phyloP scores from a whole-genome alignment of 2,797 vertebrate genomes.

The Enteromius paludinosus region DNA sequence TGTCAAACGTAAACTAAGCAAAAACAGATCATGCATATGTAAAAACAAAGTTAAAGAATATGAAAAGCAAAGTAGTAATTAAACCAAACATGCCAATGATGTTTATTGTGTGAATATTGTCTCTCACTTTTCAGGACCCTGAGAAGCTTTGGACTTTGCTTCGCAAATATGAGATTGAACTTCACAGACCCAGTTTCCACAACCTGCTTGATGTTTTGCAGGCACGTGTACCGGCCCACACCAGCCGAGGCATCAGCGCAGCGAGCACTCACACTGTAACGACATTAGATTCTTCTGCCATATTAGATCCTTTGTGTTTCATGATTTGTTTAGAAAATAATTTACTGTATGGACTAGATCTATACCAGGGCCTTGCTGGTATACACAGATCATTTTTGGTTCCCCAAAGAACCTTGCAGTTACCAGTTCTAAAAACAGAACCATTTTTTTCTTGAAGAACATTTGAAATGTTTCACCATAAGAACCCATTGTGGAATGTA shows the following conservation, averaged over 20 bases:
- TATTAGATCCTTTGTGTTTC: background rate
- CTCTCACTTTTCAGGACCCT: conserved; percentile 60
- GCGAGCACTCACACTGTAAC: background rate
- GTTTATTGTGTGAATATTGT: background rate
- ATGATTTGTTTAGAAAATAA: background rate
- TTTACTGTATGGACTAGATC: background rate
- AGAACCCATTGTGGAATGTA: too few relatives aligned
- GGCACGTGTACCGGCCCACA: conserved; percentile 41
- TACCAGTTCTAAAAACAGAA: too few relatives aligned
- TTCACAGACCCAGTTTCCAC: conserved; percentile 62
- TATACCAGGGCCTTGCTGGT: background rate
- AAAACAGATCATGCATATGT: background rate
- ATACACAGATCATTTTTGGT: too few relatives aligned
- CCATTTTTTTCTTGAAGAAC: too few relatives aligned
- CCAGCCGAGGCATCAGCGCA: conserved; percentile 8
- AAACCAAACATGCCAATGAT: background rate
- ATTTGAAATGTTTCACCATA: too few relatives aligned
- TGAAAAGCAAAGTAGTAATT: background rate
- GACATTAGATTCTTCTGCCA: background rate
- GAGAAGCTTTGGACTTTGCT: conserved; percentile 54
- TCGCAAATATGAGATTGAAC: conserved; percentile 64
- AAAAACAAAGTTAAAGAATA: background rate
- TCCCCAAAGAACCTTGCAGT: background rate
- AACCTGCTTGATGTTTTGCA: conserved; percentile 62
- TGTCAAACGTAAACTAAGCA: background rate